A percentile compares a stretch with the other conserved stretches of the same genome.
These are phyloP conservation scores for Eumerus sabulonum DNA, from an alignment of 2,888 invertebrate genomes.

Conservation along the genomic window DNA sequence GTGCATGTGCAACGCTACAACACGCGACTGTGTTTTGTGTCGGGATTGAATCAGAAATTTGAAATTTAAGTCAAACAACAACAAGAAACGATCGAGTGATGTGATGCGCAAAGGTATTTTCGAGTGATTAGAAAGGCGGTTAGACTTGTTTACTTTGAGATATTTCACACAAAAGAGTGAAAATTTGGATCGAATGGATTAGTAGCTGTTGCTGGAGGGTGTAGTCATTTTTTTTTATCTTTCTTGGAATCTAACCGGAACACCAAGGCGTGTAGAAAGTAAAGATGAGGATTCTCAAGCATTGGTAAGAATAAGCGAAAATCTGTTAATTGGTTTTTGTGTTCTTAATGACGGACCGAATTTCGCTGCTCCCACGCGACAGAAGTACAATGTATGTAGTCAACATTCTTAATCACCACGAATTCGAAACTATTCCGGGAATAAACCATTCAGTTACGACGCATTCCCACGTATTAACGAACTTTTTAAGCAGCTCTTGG, in stretches of 20 bases:
- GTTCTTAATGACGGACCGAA: no score
- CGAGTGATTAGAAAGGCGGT: constrained; percentile 14
- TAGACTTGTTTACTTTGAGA: no score
- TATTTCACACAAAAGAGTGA: background rate
- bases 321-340: no score
- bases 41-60: constrained; percentile 24
- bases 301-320: constrained; percentile 77
- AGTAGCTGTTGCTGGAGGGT: constrained; percentile 1
- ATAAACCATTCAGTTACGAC: no score
- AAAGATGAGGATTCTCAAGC: constrained; percentile 76
- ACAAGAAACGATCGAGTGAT: background rate
- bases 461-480: no score
- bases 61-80: constrained; percentile 31
- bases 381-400: background rate
- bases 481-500: no score
- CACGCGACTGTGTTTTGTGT: constrained; percentile 30
- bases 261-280: background rate
- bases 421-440: no score
- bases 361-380: constrained; percentile 3
- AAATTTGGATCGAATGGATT: constrained; percentile 20
- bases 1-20: constrained; percentile 8
- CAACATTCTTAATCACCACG: no score
- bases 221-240: no score
- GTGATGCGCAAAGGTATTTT: constrained; percentile 10
- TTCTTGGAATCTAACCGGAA: constrained; percentile 6